These are phyloP conservation scores for Ormia ochracea DNA, from an alignment of 2,888 invertebrate species.

Conservation along the genomic window DNA sequence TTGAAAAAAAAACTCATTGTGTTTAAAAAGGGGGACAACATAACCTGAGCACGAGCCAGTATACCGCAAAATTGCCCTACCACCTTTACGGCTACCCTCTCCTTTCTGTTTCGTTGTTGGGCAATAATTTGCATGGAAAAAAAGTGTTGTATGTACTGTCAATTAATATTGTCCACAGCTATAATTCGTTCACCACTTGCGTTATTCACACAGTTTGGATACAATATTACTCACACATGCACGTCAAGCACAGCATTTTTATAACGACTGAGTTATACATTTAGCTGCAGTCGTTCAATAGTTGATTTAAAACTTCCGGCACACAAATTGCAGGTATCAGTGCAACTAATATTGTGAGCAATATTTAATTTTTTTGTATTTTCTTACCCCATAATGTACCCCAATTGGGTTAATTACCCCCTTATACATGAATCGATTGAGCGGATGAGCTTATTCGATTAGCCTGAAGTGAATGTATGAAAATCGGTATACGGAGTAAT, in stretches of 20 bases:
- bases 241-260: constrained; percentile 21
- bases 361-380: too few species aligned
- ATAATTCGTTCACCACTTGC: constrained; percentile 46
- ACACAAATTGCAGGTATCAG: constrained; percentile 28
- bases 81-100: not conserved
- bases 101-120: not conserved
- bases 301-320: constrained; percentile 60
- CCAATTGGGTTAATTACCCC: too few species aligned
- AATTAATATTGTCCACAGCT: constrained; percentile 57
- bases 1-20: not conserved
- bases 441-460: too few species aligned
- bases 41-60: constrained; percentile 26
- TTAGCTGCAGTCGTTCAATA: constrained; percentile 52
- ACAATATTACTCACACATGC: not conserved
- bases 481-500: too few species aligned
- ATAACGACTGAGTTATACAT: constrained; percentile 31
- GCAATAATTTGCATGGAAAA: constrained; percentile 18
- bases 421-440: too few species aligned
- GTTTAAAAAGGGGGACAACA: not conserved
- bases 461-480: too few species aligned
- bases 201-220: constrained; percentile 13
- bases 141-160: constrained; percentile 43
- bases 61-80: not conserved
- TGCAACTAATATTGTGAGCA: too few species aligned
- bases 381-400: too few species aligned